phyloP scores from a whole-genome alignment of 2,888 invertebrate genomes.

The Campoletis raptor region DNA sequence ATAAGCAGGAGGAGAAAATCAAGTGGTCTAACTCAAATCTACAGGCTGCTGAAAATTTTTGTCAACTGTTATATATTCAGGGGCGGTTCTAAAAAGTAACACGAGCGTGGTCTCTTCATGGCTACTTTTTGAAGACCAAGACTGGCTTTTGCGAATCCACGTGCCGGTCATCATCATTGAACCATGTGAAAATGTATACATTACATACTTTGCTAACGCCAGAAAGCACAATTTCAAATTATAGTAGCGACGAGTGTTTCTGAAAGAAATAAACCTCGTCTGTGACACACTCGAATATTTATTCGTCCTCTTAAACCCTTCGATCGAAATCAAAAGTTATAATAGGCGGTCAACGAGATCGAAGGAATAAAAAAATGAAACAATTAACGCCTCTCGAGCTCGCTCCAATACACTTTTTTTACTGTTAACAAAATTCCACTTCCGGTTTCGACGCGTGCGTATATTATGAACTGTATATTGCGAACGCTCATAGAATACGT shows the following conservation, averaged over 20 bases:
- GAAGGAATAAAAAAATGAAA: constrained; percentile 55
- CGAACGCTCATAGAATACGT: constrained; percentile 15
- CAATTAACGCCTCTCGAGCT: constrained; percentile 47
- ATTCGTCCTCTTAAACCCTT: constrained; percentile 44
- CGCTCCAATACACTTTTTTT: constrained; percentile 58
- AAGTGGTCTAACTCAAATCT: not conserved
- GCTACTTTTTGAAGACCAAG: not conserved
- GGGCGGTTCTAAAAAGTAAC: constrained; percentile 8
- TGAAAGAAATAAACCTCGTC: constrained; percentile 72
- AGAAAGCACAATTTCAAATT: constrained; percentile 1
- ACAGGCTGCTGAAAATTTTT: not conserved
- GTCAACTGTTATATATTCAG: constrained; percentile 7
- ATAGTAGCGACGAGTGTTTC: constrained; percentile 36
- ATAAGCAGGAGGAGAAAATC: not conserved
- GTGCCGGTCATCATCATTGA: constrained; percentile 46
- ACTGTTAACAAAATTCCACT: constrained; percentile 27
- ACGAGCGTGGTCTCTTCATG: constrained; percentile 27
- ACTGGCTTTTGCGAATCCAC: constrained; percentile 56
- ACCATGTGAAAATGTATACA: constrained; percentile 29
- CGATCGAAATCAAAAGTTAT: constrained; percentile 25
- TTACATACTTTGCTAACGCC: constrained; percentile 1
- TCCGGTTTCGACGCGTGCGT: constrained; percentile 1
- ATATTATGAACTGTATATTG: constrained; percentile 24
- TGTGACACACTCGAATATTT: constrained; percentile 59
- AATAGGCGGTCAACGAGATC: constrained; percentile 57